phyloP scores from a whole-genome alignment of 1,140 invertebrate species.

The Heliconius himera region DNA sequence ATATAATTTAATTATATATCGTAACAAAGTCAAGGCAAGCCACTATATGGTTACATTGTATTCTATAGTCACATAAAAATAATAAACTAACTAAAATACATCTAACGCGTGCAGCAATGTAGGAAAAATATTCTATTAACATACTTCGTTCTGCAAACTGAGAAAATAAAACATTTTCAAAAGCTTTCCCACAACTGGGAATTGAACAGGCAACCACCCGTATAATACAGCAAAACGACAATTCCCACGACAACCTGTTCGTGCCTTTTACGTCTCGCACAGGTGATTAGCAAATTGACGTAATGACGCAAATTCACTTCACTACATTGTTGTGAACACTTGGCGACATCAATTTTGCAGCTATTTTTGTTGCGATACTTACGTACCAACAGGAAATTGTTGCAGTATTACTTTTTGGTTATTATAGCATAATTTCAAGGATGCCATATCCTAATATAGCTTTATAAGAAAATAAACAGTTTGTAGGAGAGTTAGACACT shows the following conservation, averaged over 20 bases:
- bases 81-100: background rate
- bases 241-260: background rate
- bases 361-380: conserved; percentile 16
- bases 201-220: background rate
- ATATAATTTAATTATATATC: background rate
- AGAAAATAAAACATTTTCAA: background rate
- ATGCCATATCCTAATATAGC: too few relatives aligned
- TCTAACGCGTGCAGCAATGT: background rate
- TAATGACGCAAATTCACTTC: conserved; percentile 34
- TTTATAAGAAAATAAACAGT: too few relatives aligned
- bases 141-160: background rate
- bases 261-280: background rate
- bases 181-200: background rate
- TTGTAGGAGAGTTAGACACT: too few relatives aligned
- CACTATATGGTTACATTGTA: background rate
- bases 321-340: conserved; percentile 13
- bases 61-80: background rate
- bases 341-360: conserved; percentile 31
- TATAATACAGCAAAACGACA: background rate
- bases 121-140: background rate
- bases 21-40: background rate
- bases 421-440: background rate
- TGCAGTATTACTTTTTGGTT: background rate
- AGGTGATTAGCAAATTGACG: conserved; percentile 34
- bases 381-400: background rate